Evolutionary conservation across 2,113 vertebrate genomes (phyloP).

Genomic region (Strix uralensis): DNA sequence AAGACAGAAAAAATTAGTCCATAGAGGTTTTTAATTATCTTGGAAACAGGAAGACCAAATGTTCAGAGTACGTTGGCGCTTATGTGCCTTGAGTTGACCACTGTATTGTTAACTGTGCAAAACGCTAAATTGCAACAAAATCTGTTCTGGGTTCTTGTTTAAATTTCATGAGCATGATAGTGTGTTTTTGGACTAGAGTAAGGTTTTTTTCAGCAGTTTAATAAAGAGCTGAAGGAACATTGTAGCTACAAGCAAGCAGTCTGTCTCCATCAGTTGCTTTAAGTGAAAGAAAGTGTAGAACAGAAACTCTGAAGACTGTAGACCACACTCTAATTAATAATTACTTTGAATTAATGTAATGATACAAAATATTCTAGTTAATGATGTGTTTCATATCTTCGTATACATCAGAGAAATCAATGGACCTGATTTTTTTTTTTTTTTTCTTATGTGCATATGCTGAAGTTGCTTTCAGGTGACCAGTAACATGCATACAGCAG

Average conservation of each 20-base stretch:
- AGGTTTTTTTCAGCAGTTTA: not conserved
- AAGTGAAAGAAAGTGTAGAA: not conserved
- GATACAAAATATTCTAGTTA: not conserved
- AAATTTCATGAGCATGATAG: not conserved
- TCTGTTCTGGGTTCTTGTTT: not conserved
- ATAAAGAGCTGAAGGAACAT: not conserved
- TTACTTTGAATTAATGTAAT: not conserved
- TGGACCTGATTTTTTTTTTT: not conserved
- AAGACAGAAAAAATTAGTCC: not conserved
- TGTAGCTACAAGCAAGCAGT: not conserved
- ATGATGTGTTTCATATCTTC: not conserved
- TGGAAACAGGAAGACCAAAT: not conserved
- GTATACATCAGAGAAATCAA: not conserved
- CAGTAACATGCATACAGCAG: not conserved
- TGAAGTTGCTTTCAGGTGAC: not conserved
- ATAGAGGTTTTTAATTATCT: not conserved
- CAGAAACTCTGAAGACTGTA: not conserved
- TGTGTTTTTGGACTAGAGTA: not conserved
- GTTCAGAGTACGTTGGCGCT: not conserved
- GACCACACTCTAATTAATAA: not conserved
- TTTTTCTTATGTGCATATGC: not conserved
- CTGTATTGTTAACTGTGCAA: not conserved
- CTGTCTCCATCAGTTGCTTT: not conserved
- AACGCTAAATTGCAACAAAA: not conserved
- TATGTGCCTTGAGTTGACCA: not conserved